phyloP scores from a whole-genome alignment of 2,113 vertebrate species.

The Addax nasomaculatus region DNA sequence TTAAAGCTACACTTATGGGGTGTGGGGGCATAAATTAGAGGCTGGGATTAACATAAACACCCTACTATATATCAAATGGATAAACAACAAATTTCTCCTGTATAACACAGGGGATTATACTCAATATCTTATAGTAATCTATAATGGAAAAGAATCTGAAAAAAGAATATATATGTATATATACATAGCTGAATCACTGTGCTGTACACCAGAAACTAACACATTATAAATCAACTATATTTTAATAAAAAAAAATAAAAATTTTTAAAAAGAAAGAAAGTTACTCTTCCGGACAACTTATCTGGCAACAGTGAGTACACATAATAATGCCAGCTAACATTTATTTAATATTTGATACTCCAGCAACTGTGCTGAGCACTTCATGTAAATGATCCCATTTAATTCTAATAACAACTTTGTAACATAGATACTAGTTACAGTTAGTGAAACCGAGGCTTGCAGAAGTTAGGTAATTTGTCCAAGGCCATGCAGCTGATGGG shows the following conservation, averaged over 20 bases:
- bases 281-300: background rate
- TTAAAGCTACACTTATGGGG: background rate
- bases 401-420: background rate
- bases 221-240: background rate
- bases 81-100: background rate
- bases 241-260: background rate
- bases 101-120: background rate
- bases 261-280: background rate
- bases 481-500: background rate
- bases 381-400: constrained; percentile 32
- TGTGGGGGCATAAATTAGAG: background rate
- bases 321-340: background rate
- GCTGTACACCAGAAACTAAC: background rate
- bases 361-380: background rate
- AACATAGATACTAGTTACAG: background rate
- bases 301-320: background rate
- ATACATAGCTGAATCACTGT: background rate
- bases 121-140: background rate
- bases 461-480: background rate
- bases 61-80: background rate
- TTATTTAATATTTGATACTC: background rate
- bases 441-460: background rate
- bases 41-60: background rate
- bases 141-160: background rate
- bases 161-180: background rate